Evolutionary conservation across 2,888 invertebrate species (phyloP).

Genomic region (Cosmia trapezina): DNA sequence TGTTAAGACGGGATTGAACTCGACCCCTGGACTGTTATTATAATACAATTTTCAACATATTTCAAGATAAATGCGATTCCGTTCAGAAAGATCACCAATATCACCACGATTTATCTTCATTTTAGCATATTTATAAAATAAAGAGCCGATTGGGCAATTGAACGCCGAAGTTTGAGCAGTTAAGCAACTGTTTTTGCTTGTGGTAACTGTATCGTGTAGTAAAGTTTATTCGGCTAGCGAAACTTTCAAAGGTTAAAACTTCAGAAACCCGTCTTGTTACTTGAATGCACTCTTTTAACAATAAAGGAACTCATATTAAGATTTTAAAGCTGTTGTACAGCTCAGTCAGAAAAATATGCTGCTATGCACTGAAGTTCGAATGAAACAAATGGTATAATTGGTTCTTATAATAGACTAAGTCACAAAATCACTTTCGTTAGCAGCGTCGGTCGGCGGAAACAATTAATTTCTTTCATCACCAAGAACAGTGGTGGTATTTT

Average conservation of each 20-base stretch:
- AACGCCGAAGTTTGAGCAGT: slow-evolving; percentile 30
- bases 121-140: slow-evolving; percentile 52
- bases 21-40: slow-evolving; percentile 42
- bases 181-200: slow-evolving; percentile 35
- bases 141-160: slow-evolving; percentile 29
- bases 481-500: slow-evolving; percentile 74
- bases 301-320: not conserved
- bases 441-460: slow-evolving; percentile 77
- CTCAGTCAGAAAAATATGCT: not conserved
- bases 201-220: slow-evolving; percentile 23
- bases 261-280: slow-evolving; percentile 8
- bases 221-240: slow-evolving; percentile 19
- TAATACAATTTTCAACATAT: slow-evolving; percentile 46
- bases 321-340: not conserved
- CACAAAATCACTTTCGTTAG: slow-evolving; percentile 83
- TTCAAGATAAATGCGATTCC: slow-evolving; percentile 45
- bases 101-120: slow-evolving; percentile 17
- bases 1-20: slow-evolving; percentile 44
- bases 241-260: slow-evolving; percentile 18
- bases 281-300: not conserved
- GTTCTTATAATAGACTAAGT: slow-evolving; percentile 68
- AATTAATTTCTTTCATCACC: slow-evolving; percentile 79
- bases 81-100: slow-evolving; percentile 39
- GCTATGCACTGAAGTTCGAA: slow-evolving; percentile 35
- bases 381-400: slow-evolving; percentile 53